Evolutionary conservation across 1,140 invertebrate species (phyloP), one percentile per base, ranked within the genome.

Genomic region (Eubasilissa regina): DNA sequence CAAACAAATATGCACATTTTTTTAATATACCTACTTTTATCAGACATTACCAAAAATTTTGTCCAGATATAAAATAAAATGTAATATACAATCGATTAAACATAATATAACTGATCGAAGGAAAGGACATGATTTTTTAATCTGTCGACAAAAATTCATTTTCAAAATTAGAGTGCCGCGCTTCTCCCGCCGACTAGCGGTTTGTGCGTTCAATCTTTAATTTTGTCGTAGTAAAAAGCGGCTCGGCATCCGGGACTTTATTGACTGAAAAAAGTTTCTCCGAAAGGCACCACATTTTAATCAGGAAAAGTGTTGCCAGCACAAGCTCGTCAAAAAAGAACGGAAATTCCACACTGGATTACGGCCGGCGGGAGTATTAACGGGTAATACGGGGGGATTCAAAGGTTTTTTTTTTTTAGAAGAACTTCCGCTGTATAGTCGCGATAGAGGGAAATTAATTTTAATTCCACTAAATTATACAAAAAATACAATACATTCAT

Each of bases 241-340:
- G 60, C 60, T 35, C 13, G 9, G 19, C 60, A 10, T 4, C 60
- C 12, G 35, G 60, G 35, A 11, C 1, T 64, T 35, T 64, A 64
- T 64, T 25, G 60, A 64, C 60, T 64, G 35, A 64, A 64, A 64
- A 64, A 64, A 64, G 35, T 62, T 35, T 3, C 21, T 35, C n/a
- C 47, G 66, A 70, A 70, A 47, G 45, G 66, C 15, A 11, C 43
- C 43, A 47, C 45, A 70, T 70, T 70, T 70, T 70, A 70, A 70
- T 70, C 66, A 70, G 66, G 19, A 70, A 60, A 70, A 47, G 66
- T 70, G 66, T 70, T 70, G 43, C 66, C 45, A 44, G 66, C 12
- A 17, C 66, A 48, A 10, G 43, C 13, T 15, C 66, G 66, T 64
- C 60, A 47, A 70, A 70, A 70, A 48, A 21, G 45, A 13, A 19